A percentile compares a stretch with the other conserved stretches of the same genome.
phyloP scores from a whole-genome alignment of 2,888 invertebrate genomes.

The Mesorhabditis belari region DNA sequence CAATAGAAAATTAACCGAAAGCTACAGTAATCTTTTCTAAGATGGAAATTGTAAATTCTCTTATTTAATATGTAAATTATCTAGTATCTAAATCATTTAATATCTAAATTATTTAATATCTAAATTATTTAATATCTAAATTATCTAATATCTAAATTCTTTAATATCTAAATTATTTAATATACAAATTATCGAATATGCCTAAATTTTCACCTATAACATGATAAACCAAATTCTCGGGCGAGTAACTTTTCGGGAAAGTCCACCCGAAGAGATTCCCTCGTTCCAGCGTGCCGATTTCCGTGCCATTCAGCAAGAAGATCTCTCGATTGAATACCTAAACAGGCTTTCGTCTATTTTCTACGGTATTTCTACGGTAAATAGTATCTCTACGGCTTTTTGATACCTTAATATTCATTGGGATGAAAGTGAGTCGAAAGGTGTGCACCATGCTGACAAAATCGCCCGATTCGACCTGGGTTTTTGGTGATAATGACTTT shows the following conservation, averaged over 20 bases:
- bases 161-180: too few relatives aligned
- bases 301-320: conserved; percentile 49
- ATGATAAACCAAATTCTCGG: conserved; percentile 11
- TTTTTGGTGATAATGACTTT: not conserved
- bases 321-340: conserved; percentile 48
- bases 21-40: too few relatives aligned
- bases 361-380: not conserved
- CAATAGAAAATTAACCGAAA: too few relatives aligned
- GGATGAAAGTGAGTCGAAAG: conserved; percentile 47
- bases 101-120: too few relatives aligned
- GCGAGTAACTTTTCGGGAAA: conserved; percentile 37
- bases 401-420: conserved; percentile 38
- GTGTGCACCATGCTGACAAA: conserved; percentile 40
- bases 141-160: too few relatives aligned
- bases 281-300: conserved; percentile 26
- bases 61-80: not conserved
- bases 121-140: too few relatives aligned
- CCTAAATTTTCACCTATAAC: not conserved
- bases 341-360: too few relatives aligned
- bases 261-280: conserved; percentile 47
- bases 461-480: conserved; percentile 43
- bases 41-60: too few relatives aligned
- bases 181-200: not conserved
- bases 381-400: not conserved
- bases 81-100: not conserved